A percentile compares a stretch with the other conserved stretches of the same genome.
Conservation (phyloP, 1,140 invertebrate genomes). For the Drosophila pectinifera region DNA sequence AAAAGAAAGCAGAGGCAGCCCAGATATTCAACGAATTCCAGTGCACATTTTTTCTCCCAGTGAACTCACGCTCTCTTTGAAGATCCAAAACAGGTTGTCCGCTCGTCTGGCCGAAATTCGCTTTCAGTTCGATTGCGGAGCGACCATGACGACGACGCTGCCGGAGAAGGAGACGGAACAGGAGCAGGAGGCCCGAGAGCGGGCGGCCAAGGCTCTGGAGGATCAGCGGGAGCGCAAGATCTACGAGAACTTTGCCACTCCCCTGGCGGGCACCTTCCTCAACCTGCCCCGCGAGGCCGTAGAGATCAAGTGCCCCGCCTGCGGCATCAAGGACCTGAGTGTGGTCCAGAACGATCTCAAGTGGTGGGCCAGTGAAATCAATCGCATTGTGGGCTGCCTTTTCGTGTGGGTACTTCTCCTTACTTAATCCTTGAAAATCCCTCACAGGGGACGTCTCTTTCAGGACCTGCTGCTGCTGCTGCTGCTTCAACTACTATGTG, state of each 20-base stretch:
- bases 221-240: conserved; percentile 65
- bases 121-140: conserved; percentile 53
- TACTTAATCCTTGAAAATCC: background rate
- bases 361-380: conserved; percentile 77
- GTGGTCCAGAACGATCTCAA: conserved; percentile 76
- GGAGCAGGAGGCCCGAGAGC: conserved; percentile 35
- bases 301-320: conserved; percentile 70
- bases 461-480: conserved; percentile 77
- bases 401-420: conserved; percentile 63
- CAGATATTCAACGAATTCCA: too few species aligned
- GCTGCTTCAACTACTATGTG: conserved; percentile 69
- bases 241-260: conserved; percentile 81
- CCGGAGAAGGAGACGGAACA: conserved; percentile 19
- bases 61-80: conserved; percentile 2
- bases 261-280: conserved; percentile 71
- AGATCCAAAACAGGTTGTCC: conserved; percentile 55
- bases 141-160: conserved; percentile 50
- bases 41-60: background rate
- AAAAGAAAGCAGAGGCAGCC: too few species aligned
- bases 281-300: conserved; percentile 71
- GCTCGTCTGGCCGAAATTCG: conserved; percentile 14
- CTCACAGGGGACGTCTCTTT: background rate
- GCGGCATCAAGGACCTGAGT: conserved; percentile 62
- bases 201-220: conserved; percentile 37
- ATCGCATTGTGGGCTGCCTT: conserved; percentile 77